Percentiles rank a stretch among this genome's conserved stretches.
These are phyloP conservation scores for Callionymus lyra DNA, from an alignment of 2,113 vertebrate species.

Conservation along the genomic window DNA sequence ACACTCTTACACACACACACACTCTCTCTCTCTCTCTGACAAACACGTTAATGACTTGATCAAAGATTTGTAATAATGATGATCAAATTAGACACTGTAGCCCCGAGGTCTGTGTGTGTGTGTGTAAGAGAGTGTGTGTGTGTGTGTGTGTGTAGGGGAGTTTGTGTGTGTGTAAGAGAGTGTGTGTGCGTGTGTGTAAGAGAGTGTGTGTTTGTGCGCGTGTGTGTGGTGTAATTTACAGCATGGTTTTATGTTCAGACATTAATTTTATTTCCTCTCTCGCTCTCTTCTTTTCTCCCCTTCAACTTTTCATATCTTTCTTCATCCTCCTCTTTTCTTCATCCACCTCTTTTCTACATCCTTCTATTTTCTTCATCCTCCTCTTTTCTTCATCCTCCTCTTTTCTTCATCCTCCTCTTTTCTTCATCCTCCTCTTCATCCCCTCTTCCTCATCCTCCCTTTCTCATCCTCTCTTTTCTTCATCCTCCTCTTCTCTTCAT, in stretches of 20 bases:
- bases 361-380: no score
- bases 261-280: not conserved
- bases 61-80: slow-evolving; percentile 53
- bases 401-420: not conserved
- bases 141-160: slow-evolving; percentile 11
- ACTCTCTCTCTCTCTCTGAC: no score
- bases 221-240: slow-evolving; percentile 3
- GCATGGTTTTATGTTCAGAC: no score
- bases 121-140: slow-evolving; percentile 6
- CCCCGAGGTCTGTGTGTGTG: slow-evolving; percentile 5
- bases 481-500: not conserved
- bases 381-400: no score
- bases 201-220: slow-evolving; percentile 10
- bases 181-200: slow-evolving; percentile 3
- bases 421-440: not conserved
- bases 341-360: no score
- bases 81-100: slow-evolving; percentile 45
- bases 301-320: not conserved
- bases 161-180: no score
- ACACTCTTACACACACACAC: not conserved
- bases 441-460: not conserved
- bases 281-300: slow-evolving; percentile 6
- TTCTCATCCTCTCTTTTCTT: not conserved
- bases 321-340: not conserved
- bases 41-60: slow-evolving; percentile 48